Base-by-base conservation (phyloP, 2,888 invertebrate genomes). In the Neoitamus cyanurus region DNA sequence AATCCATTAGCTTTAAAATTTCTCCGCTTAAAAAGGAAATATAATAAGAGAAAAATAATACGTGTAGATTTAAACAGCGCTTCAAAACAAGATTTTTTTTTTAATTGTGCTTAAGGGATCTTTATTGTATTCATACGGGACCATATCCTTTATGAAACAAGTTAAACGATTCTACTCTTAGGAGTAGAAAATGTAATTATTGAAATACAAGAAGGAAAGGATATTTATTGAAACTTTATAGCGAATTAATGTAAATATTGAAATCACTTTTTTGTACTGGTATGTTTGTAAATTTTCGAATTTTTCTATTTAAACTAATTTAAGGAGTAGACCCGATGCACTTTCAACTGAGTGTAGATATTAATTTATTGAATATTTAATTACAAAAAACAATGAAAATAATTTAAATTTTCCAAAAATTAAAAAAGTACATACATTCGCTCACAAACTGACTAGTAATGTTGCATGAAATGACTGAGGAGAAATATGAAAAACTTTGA, bases 111-210 rank as follows among this genome's bases (percentile, higher is more conserved):
- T 77, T 77, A 20, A 77, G 31, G 7, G n/a, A 58, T 31, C 58
- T 70, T 78, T 58, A 30, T 15, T 77, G 58, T 5, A 78, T 78
- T 48, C 15, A 78, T 78, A 58, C 58, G 78, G 78, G 78, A 78
- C 78, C 78, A 78, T 31, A 48, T 75, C 42, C 28, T 75, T 11
- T 42, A 25, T 37, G 36, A 31, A 25, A 31, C 4, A 13, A 70
- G 15, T 13, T 5, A 70, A 6, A 70, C 30, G 6, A 31, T 70
- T 30, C 30, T 13, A 30, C 30, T 11, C 31, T 70, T 13, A 31
- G n/a, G 30, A 11, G 31, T 20, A 69, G 68, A 1, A 58, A 2
- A 6, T 9, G 9, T 42, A 13, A n/a, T 5, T 42, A 15, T n/a
- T 1, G 58, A 58, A 58, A 20, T n/a, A 20, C 20, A 15, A 58